Evolutionary conservation across 2,888 invertebrate genomes (phyloP).

Genomic region (Oscheius myriophilus): DNA sequence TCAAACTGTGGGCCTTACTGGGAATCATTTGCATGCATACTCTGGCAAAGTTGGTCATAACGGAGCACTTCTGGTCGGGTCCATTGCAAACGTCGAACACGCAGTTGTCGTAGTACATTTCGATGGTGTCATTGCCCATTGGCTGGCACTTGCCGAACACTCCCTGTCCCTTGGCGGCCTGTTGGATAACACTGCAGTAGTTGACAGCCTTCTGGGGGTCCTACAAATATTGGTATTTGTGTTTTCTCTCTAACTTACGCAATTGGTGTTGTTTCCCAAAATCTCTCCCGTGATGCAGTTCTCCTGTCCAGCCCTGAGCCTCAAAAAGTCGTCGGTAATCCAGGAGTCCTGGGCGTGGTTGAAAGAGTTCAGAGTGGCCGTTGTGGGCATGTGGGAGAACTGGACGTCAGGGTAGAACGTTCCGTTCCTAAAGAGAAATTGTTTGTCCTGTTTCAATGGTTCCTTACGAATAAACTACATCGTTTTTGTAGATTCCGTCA

Average conservation of each 20-base stretch:
- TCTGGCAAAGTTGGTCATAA: constrained; percentile 42
- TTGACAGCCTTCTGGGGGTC: constrained; percentile 34
- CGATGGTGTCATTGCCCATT: constrained; percentile 44
- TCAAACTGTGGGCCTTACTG: constrained; percentile 15
- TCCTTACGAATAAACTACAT: constrained; percentile 39
- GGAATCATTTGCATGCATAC: constrained; percentile 42
- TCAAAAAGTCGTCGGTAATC: constrained; percentile 51
- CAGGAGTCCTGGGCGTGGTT: constrained; percentile 45
- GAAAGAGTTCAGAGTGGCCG: constrained; percentile 17
- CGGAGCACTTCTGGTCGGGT: constrained; percentile 36
- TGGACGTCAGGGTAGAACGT: constrained; percentile 20
- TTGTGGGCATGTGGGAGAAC: constrained; percentile 30
- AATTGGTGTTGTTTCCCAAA: constrained; percentile 46
- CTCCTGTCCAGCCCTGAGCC: constrained; percentile 37
- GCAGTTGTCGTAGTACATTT: constrained; percentile 54
- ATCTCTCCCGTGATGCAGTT: constrained; percentile 46
- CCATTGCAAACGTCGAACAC: constrained; percentile 58
- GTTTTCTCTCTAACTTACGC: constrained; percentile 31
- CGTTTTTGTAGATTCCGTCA: constrained; percentile 54
- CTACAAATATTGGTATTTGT: constrained; percentile 27
- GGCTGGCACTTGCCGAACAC: constrained; percentile 56
- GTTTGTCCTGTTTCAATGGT: background rate
- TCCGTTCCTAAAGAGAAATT: constrained; percentile 32
- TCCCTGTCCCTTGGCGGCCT: constrained; percentile 46
- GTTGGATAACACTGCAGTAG: constrained; percentile 41